phyloP scores from a whole-genome alignment of 2,797 vertebrate genomes.

The Melanotaenia pygmaea region DNA sequence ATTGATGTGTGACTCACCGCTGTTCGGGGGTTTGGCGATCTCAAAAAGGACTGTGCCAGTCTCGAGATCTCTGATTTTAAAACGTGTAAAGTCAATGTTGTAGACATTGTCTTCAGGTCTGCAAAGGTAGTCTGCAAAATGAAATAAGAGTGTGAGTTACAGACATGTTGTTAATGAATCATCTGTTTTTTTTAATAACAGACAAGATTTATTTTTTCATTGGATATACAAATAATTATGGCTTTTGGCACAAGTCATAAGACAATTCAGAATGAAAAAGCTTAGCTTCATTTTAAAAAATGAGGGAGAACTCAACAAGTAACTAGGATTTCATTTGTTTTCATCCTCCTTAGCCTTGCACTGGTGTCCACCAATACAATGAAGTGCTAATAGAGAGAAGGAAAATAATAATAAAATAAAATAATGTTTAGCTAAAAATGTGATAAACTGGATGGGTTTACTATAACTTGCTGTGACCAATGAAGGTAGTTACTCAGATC shows the following conservation, averaged over 20 bases:
- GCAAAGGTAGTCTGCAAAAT: conserved; percentile 91
- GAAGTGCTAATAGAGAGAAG: background rate
- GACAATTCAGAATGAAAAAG: background rate
- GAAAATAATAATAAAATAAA: background rate
- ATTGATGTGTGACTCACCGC: conserved; percentile 75
- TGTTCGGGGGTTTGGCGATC: conserved; percentile 94
- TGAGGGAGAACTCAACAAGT: background rate
- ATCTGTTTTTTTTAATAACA: background rate
- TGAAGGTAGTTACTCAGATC: background rate
- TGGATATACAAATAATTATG: background rate
- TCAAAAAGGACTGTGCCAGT: conserved; percentile 96
- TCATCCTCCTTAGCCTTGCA: conserved; percentile 14
- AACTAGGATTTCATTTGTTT: conserved; percentile 25
- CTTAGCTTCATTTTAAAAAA: background rate
- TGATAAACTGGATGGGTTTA: conserved; percentile 7
- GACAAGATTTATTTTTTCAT: background rate
- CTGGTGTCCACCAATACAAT: background rate
- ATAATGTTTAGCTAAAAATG: conserved; percentile 18
- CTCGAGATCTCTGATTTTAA: conserved; percentile 98
- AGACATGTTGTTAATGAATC: background rate
- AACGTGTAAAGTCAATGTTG: conserved; percentile 96
- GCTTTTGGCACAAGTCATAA: background rate
- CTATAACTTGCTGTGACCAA: conserved; percentile 6
- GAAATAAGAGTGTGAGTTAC: conserved; percentile 1
- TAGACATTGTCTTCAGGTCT: conserved; percentile 96